A percentile compares a stretch with the other conserved stretches of the same genome.
These are phyloP conservation scores for Paralichthys olivaceus DNA, from an alignment of 2,113 vertebrate genomes.

Conservation along the genomic window DNA sequence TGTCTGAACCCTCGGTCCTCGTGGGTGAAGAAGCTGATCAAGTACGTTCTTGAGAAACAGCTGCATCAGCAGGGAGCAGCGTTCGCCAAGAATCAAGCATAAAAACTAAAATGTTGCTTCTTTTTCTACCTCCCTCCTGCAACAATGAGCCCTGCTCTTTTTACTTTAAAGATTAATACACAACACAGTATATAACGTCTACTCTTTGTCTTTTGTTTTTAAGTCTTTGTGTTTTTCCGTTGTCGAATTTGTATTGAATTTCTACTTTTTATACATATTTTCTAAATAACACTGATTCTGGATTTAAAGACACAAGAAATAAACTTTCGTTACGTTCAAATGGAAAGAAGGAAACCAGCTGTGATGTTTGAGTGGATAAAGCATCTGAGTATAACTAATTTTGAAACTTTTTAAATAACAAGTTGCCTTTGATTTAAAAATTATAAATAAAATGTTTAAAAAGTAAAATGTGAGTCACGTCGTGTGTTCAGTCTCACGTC, in stretches of 20 bases:
- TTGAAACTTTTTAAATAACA: too few species aligned
- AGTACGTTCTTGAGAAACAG: slow-evolving; percentile 71
- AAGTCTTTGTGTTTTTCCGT: too few species aligned
- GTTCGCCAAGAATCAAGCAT: neutral
- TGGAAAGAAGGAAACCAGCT: neutral
- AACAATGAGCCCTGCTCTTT: slow-evolving; percentile 3
- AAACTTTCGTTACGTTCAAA: too few species aligned
- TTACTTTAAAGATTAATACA: slow-evolving; percentile 5
- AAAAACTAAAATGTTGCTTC: neutral
- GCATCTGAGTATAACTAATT: too few species aligned
- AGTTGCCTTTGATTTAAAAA: too few species aligned
- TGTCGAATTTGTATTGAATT: neutral
- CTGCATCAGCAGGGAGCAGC: neutral
- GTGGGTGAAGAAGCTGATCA: slow-evolving; percentile 82
- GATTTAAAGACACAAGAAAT: neutral
- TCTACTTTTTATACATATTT: neutral
- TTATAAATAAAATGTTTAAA: neutral
- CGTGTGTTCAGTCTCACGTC: neutral
- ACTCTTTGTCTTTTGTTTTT: neutral
- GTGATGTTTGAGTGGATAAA: neutral
- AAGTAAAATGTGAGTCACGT: neutral
- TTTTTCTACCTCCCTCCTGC: neutral
- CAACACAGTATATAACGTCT: neutral
- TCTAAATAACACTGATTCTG: neutral
- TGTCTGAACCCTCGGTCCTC: slow-evolving; percentile 76